A percentile compares a stretch with the other conserved stretches of the same genome.
These are phyloP conservation scores for Ochotona princeps DNA, from an alignment of 2,113 vertebrate species.

Conservation along the genomic window DNA sequence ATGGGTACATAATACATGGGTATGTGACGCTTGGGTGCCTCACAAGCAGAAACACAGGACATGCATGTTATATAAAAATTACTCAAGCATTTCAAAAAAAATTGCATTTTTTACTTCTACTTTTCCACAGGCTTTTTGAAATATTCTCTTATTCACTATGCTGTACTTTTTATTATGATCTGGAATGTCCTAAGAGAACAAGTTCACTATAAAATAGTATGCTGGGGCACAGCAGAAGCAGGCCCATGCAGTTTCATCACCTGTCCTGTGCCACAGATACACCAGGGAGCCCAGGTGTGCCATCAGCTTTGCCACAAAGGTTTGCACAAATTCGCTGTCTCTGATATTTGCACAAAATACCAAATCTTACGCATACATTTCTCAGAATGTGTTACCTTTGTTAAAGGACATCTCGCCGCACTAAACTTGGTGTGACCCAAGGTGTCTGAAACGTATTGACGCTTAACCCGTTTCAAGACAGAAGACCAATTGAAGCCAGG, in stretches of 20 bases:
- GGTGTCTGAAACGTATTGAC: neutral
- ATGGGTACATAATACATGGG: too few species aligned
- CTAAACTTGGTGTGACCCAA: neutral
- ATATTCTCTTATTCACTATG: neutral
- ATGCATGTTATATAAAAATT: too few species aligned
- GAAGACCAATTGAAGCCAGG: neutral
- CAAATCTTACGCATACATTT: neutral
- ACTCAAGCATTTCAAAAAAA: too few species aligned
- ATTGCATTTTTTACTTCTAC: too few species aligned
- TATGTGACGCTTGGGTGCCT: too few species aligned
- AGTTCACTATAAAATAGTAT: neutral
- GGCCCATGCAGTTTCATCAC: neutral
- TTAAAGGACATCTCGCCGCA: neutral
- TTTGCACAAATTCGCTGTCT: neutral
- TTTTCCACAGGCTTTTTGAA: too few species aligned
- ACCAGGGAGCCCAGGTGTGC: neutral
- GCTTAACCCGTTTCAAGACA: neutral
- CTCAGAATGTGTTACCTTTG: neutral
- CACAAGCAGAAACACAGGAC: too few species aligned
- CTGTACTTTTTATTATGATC: neutral
- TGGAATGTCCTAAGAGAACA: neutral
- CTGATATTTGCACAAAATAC: neutral
- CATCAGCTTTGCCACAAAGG: neutral
- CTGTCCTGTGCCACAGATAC: neutral
- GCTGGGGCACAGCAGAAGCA: neutral